Evolutionary conservation across 2,888 invertebrate genomes (phyloP).

Genomic region (Abrostola tripartita): DNA sequence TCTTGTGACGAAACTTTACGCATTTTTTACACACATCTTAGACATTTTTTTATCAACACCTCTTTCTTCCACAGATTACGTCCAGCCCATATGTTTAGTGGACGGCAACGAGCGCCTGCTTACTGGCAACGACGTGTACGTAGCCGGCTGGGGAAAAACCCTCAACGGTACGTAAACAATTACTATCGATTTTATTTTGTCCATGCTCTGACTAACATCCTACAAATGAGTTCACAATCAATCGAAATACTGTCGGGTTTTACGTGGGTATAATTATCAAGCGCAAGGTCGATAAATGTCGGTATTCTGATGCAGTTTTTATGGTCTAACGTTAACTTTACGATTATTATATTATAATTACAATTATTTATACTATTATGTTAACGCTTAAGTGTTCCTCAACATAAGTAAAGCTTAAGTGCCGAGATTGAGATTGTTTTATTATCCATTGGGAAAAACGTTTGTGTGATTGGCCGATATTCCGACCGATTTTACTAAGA

Average conservation of each 20-base stretch:
- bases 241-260: conserved; percentile 40
- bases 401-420: too few species aligned
- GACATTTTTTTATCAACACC: background rate
- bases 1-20: too few species aligned
- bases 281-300: conserved; percentile 25
- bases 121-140: conserved; percentile 83
- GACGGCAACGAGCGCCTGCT: conserved; percentile 69
- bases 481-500: background rate
- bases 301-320: background rate
- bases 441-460: too few species aligned
- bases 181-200: conserved; percentile 61
- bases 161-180: conserved; percentile 74
- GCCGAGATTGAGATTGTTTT: too few species aligned
- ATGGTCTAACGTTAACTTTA: background rate
- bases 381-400: too few species aligned
- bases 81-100: conserved; percentile 89
- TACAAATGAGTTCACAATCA: conserved; percentile 30
- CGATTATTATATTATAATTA: too few species aligned
- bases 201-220: conserved; percentile 17
- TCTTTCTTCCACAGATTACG: conserved; percentile 84
- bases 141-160: conserved; percentile 90
- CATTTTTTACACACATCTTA: background rate
- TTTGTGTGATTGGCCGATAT: too few species aligned
- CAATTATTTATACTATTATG: too few species aligned
- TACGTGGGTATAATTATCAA: conserved; percentile 42